Conservation (phyloP, 2,113 vertebrate species). For the Bubo scandiacus region DNA sequence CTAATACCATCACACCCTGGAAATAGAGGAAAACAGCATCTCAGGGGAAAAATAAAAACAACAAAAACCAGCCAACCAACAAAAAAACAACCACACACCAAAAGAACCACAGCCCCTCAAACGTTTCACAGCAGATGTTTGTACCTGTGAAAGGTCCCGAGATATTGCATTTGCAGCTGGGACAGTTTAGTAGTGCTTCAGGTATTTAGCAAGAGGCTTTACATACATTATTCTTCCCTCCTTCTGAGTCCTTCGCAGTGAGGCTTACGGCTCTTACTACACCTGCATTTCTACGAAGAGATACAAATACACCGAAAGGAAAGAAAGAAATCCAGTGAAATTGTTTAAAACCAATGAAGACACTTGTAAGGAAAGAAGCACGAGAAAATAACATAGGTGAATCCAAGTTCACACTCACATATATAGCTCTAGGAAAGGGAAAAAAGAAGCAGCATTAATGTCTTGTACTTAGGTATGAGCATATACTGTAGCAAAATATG, state of each 20-base stretch:
- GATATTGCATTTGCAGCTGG: not conserved
- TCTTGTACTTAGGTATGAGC: not conserved
- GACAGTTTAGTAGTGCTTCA: not conserved
- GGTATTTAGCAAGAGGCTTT: not conserved
- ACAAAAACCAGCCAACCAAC: too few relatives aligned
- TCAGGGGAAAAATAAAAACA: not conserved
- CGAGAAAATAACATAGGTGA: not conserved
- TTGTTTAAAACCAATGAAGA: not conserved
- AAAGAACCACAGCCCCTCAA: not conserved
- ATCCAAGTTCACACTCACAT: not conserved
- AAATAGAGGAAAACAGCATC: not conserved
- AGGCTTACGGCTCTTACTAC: not conserved
- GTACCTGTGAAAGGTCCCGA: not conserved
- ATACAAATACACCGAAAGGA: not conserved
- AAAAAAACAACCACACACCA: too few relatives aligned
- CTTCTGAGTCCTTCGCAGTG: not conserved
- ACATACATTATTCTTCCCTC: not conserved
- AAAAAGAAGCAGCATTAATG: not conserved
- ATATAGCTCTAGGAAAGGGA: not conserved
- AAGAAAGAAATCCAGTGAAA: not conserved
- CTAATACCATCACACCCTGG: accelerated
- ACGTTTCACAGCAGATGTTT: not conserved
- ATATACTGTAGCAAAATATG: not conserved
- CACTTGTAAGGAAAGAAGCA: not conserved
- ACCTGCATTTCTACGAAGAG: not conserved